phyloP scores from a whole-genome alignment of 2,113 vertebrate species.

The Myotis yumanensis region DNA sequence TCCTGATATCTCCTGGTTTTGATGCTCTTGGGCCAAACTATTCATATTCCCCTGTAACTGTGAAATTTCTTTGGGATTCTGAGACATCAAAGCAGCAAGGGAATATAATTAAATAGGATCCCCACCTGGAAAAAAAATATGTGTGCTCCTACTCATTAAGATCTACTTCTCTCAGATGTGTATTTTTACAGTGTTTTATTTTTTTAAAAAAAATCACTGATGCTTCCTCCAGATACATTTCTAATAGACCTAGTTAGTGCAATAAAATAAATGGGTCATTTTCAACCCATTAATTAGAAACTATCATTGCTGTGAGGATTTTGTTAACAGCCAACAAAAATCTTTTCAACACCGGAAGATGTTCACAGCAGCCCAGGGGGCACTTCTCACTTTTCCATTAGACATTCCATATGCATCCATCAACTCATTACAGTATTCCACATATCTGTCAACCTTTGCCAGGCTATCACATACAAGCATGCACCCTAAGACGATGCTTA shows the following conservation, averaged over 20 bases:
- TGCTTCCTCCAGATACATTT: background rate
- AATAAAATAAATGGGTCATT: background rate
- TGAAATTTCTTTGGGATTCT: constrained; percentile 1
- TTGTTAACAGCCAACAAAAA: constrained; percentile 13
- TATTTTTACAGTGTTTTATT: constrained; percentile 28
- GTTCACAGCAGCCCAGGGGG: background rate
- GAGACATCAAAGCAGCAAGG: background rate
- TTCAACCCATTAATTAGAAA: constrained; percentile 41
- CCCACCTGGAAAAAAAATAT: background rate
- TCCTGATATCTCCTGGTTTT: background rate
- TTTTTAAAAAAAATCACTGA: background rate
- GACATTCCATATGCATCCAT: constrained; percentile 37
- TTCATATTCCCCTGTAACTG: background rate
- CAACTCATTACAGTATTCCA: constrained; percentile 47
- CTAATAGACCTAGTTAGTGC: background rate
- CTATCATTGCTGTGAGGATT: background rate
- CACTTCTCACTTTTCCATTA: constrained; percentile 11
- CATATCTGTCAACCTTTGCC: constrained; percentile 38
- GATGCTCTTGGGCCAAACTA: background rate
- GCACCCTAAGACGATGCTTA: constrained; percentile 36
- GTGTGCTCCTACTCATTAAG: background rate
- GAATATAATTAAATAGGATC: background rate
- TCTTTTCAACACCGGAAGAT: background rate
- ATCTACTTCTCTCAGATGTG: background rate
- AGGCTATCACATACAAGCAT: constrained; percentile 46